Evolutionary conservation across 1,140 invertebrate species (phyloP).

Genomic region (Neodiprion fabricii): DNA sequence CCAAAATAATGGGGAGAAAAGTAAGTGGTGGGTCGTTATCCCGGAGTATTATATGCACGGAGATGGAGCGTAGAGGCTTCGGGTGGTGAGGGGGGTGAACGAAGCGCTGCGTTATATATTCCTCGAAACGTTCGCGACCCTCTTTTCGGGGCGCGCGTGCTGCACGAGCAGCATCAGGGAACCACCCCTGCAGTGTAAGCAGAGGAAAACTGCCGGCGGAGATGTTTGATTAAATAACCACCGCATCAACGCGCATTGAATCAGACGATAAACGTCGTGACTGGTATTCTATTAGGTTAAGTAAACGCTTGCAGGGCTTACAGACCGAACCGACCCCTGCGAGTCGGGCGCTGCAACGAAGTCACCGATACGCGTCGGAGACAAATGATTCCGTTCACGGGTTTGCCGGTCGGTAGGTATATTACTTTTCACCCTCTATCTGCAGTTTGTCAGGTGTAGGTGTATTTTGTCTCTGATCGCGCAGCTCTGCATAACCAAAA

Average conservation of each 20-base stretch:
- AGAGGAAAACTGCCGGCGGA: neutral
- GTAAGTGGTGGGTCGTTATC: neutral
- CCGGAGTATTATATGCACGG: neutral
- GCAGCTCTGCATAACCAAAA: no score
- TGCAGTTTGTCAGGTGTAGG: no score
- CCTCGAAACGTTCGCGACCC: neutral
- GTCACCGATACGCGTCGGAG: neutral
- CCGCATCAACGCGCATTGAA: neutral
- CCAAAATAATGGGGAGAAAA: neutral
- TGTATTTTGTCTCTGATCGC: no score
- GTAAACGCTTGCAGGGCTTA: neutral
- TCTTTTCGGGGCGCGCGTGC: neutral
- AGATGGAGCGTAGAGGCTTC: neutral
- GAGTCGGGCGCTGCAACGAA: no score
- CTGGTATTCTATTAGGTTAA: conserved; percentile 1
- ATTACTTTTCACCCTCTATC: neutral
- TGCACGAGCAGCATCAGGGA: no score
- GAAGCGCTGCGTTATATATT: no score
- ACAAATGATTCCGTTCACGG: neutral
- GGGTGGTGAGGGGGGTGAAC: no score
- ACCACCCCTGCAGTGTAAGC: no score
- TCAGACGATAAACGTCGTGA: neutral
- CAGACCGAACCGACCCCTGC: no score
- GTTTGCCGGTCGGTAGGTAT: neutral
- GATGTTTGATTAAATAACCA: conserved; percentile 3